phyloP scores from a whole-genome alignment of 1,140 invertebrate genomes.

The Drosophila rufa region DNA sequence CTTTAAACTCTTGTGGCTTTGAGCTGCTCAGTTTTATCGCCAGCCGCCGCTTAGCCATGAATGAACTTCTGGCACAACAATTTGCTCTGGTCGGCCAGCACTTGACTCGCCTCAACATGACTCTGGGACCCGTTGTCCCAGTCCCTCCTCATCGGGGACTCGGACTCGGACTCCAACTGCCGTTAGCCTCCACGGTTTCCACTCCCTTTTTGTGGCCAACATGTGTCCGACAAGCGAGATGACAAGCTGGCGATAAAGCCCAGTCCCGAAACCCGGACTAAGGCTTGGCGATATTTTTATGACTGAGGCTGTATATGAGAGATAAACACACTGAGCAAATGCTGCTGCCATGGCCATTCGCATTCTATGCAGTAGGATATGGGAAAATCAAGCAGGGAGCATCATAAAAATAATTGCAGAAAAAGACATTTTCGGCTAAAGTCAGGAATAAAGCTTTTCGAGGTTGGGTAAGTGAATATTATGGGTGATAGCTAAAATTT shows the following conservation, averaged over 20 bases:
- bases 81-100: constrained; percentile 38
- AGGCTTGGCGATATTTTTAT: constrained; percentile 79
- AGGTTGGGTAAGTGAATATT: background rate
- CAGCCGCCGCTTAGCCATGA: constrained; percentile 37
- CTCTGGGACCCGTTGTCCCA: constrained; percentile 23
- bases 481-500: background rate
- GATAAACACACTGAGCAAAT: constrained; percentile 18
- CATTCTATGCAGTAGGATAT: constrained; percentile 4
- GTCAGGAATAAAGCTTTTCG: background rate
- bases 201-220: constrained; percentile 64
- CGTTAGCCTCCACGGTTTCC: constrained; percentile 51
- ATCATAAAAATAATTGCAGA: constrained; percentile 11
- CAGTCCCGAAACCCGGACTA: constrained; percentile 29
- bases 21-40: constrained; percentile 19
- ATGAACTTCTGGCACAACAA: constrained; percentile 40
- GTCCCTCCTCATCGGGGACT: constrained; percentile 17
- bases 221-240: constrained; percentile 71
- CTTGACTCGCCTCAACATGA: constrained; percentile 42
- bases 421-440: background rate
- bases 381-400: constrained; percentile 1
- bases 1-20: constrained; percentile 30
- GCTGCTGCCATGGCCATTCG: background rate
- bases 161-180: constrained; percentile 35
- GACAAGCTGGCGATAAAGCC: constrained; percentile 69
- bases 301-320: constrained; percentile 54